These are phyloP conservation scores for Nycticorax nycticorax DNA, from an alignment of 2,113 vertebrate species.

Conservation along the genomic window DNA sequence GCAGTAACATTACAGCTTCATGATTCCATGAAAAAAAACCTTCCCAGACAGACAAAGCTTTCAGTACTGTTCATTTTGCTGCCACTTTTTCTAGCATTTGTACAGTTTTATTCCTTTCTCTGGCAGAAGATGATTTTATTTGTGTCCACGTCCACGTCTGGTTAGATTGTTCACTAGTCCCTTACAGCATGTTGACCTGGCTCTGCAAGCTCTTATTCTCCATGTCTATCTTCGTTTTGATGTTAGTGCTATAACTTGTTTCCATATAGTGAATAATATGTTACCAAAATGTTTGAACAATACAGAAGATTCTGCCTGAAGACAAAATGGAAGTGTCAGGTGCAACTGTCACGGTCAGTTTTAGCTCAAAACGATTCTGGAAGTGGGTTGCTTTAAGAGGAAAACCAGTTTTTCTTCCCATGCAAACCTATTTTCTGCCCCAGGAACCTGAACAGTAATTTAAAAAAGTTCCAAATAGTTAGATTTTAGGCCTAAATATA, in stretches of 20 bases:
- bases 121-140: slow-evolving; percentile 17
- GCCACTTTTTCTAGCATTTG: neutral
- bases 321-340: slow-evolving; percentile 49
- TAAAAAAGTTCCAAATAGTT: neutral
- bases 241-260: neutral
- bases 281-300: slow-evolving; percentile 14
- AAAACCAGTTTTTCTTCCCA: slow-evolving; percentile 28
- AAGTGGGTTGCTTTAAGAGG: neutral
- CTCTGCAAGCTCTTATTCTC: slow-evolving; percentile 13
- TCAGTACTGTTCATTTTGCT: slow-evolving; percentile 3
- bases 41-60: neutral
- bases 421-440: slow-evolving; percentile 7
- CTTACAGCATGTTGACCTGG: neutral
- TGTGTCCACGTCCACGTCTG: neutral
- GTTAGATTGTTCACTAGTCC: slow-evolving; percentile 9
- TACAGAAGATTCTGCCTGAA: slow-evolving; percentile 48
- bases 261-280: neutral
- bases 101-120: slow-evolving; percentile 15
- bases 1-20: neutral
- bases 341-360: neutral
- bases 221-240: neutral
- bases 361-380: slow-evolving; percentile 30
- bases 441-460: slow-evolving; percentile 41
- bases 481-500: slow-evolving; percentile 32
- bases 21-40: neutral